Evolutionary conservation across 1,140 invertebrate species (phyloP).

Genomic region (Whitmania pigra): DNA sequence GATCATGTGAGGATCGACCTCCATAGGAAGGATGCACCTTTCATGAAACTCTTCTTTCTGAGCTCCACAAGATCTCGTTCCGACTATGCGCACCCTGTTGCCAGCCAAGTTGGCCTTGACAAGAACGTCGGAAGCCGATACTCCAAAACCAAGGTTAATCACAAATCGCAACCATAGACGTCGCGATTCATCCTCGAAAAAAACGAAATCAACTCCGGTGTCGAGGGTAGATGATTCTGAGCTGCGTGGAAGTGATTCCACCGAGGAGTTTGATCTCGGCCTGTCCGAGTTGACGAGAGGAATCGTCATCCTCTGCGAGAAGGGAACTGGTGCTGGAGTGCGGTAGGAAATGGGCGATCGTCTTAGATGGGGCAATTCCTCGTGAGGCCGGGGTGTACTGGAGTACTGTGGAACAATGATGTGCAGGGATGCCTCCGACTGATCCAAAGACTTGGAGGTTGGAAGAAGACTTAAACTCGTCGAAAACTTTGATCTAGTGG

Average conservation of each 20-base stretch:
- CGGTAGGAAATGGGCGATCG: background rate
- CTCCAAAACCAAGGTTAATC: slow-evolving; percentile 1
- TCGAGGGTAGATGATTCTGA: background rate
- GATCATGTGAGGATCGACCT: slow-evolving; percentile 23
- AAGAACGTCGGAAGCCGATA: slow-evolving; percentile 15
- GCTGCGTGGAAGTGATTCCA: background rate
- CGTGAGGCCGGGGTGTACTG: background rate
- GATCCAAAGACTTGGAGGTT: background rate
- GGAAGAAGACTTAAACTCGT: background rate
- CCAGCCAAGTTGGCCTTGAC: slow-evolving; percentile 22
- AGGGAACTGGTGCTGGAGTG: background rate
- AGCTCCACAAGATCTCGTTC: background rate
- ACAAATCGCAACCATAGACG: slow-evolving; percentile 10
- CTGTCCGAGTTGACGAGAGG: background rate
- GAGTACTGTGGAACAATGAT: background rate
- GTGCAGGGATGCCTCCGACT: background rate
- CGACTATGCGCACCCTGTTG: slow-evolving; percentile 20
- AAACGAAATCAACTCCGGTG: slow-evolving; percentile 16
- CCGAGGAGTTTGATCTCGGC: background rate
- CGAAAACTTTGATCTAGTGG: background rate
- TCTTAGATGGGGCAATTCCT: background rate
- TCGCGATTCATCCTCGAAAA: slow-evolving; percentile 13
- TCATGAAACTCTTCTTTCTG: slow-evolving; percentile 15
- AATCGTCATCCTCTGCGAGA: no score
- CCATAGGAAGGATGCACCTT: slow-evolving; percentile 18